Evolutionary conservation across 2,113 vertebrate species (phyloP).

Genomic region (Carassius gibelio): DNA sequence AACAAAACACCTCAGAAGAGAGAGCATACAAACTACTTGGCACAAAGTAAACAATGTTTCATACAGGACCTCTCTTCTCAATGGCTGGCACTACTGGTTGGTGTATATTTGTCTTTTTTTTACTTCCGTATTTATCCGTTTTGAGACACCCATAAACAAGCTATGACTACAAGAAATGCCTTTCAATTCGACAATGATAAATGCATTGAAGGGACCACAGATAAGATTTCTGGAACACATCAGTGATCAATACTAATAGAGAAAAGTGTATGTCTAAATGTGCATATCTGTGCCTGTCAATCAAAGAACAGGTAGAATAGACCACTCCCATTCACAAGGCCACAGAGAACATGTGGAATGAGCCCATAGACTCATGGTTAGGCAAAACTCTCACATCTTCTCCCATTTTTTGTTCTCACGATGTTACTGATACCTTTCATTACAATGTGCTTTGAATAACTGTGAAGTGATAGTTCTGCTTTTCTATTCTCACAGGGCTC

Average conservation of each 20-base stretch:
- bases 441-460: neutral
- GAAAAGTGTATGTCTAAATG: neutral
- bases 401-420: neutral
- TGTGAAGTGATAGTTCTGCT: no score
- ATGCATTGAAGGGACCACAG: neutral
- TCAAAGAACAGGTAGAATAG: neutral
- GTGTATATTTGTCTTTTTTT: slow-evolving; percentile 3
- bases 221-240: neutral
- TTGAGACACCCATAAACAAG: neutral
- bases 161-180: no score
- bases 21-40: slow-evolving; percentile 65
- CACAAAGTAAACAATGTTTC: slow-evolving; percentile 62
- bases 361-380: slow-evolving; percentile 5
- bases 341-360: slow-evolving; percentile 10
- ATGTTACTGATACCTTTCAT: neutral
- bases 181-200: neutral
- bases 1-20: slow-evolving; percentile 1
- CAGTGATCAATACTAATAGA: neutral
- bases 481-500: no score
- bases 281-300: neutral
- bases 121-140: neutral
- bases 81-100: slow-evolving; percentile 27
- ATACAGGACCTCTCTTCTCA: slow-evolving; percentile 48
- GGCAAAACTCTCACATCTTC: slow-evolving; percentile 14
- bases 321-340: slow-evolving; percentile 46